Evolutionary conservation across 2,888 invertebrate genomes (phyloP), one percentile per base, ranked within the genome.

Genomic region (Hartigia nigra): DNA sequence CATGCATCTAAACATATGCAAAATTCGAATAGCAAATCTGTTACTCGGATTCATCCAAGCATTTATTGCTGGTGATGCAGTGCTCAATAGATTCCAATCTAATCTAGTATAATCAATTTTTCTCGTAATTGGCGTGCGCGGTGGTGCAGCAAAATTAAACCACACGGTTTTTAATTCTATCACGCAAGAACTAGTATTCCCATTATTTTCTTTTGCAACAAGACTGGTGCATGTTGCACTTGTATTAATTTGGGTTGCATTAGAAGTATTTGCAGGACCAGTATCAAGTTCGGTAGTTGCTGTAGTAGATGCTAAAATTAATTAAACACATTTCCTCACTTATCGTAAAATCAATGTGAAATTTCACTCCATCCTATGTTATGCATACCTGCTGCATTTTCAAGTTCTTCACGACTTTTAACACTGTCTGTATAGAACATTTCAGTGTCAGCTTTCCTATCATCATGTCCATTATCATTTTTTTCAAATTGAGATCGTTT

Each of bases 31-130:
- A 75, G 98, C 96, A 81, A 98, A 94, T 31, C 98, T 94, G 92
- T 98, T 98, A 91, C 96, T 96, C 0, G 98, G 98, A 93, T 98
- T 98, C 95, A 99, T 96, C 99, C 99, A 99, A 1, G 98, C 98
- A 89, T 98, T 98, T 86, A 99, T 98, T 0, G 98, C 98, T 0
- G 99, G 98, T 0, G 98, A 98, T 11, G 98, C 98, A 3, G 98
- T 98, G 90, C 98, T 98, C 77, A 99, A 92, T 78, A 99, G 92
- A 92, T 99, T 99, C 98, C 99, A 99, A 92, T 99, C 98, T 87
- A 98, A 92, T 86, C 98, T 95, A 0, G 98, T 98, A 87, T 96
- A 98, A 91, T 98, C 98, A 85, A 98, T 97, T 92, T 98, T 98
- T 84, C 97, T 94, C 0, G 98, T 98, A 75, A 98, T 98, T 0